Percentiles rank a stretch among this genome's conserved stretches.
Conservation (phyloP, 2,888 invertebrate species). For the Protonemura montana region DNA sequence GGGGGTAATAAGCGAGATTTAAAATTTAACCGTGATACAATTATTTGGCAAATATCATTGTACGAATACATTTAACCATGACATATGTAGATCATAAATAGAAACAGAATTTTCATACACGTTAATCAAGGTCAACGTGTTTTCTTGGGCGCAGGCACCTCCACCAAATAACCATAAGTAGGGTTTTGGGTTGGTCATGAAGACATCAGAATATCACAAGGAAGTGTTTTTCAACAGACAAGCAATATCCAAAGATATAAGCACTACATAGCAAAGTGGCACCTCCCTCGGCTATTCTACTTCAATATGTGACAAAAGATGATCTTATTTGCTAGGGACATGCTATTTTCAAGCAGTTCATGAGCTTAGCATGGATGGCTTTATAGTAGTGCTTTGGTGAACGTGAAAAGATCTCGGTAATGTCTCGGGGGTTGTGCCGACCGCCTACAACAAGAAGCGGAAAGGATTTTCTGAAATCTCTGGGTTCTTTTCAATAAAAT, state of each 20-base stretch:
- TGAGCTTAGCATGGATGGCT: neutral
- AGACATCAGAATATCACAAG: neutral
- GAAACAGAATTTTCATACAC: neutral
- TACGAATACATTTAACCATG: neutral
- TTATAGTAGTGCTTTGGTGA: neutral
- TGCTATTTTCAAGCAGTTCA: neutral
- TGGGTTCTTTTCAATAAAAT: neutral
- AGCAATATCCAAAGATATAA: neutral
- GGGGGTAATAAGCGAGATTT: conserved; percentile 1
- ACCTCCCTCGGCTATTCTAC: neutral
- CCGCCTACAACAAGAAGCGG: conserved; percentile 12
- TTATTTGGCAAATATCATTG: neutral
- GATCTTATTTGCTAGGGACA: neutral
- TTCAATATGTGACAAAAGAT: neutral
- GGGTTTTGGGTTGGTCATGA: neutral
- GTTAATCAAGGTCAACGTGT: neutral
- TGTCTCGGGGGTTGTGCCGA: neutral
- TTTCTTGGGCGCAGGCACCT: neutral
- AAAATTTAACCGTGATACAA: neutral
- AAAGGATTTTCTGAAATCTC: neutral
- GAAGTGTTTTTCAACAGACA: neutral
- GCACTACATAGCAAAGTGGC: neutral
- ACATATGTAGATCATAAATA: neutral
- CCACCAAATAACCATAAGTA: neutral
- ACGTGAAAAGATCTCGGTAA: neutral